Evolutionary conservation across 1,140 invertebrate genomes (phyloP).

Genomic region (Drosophila auraria): DNA sequence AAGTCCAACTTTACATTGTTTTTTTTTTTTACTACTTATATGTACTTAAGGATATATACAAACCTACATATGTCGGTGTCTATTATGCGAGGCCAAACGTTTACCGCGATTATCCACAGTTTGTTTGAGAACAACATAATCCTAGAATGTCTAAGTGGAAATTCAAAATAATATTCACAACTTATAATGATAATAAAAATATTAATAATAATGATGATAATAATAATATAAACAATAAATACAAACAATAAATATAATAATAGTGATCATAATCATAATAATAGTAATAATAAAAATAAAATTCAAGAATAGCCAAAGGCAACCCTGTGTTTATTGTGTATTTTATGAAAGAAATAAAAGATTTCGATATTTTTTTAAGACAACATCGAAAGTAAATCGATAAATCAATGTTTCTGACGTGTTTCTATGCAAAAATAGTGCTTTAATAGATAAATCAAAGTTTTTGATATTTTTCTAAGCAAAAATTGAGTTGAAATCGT

Average conservation of each 20-base stretch:
- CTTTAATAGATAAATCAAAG: no score
- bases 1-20: conserved; percentile 41
- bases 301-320: conserved; percentile 56
- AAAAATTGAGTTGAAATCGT: no score
- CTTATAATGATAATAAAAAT: neutral
- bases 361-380: no score
- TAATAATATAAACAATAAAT: no score
- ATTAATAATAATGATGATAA: no score
- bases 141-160: conserved; percentile 26
- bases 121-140: conserved; percentile 39
- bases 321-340: neutral
- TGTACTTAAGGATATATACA: conserved; percentile 3
- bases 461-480: no score
- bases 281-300: conserved; percentile 16
- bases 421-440: no score
- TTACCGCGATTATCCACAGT: conserved; percentile 33
- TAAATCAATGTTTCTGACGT: no score
- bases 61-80: conserved; percentile 10
- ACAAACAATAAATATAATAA: neutral
- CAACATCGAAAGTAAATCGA: no score
- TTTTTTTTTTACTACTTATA: conserved; percentile 10
- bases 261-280: no score
- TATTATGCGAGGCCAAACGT: conserved; percentile 25
- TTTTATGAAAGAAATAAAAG: no score
- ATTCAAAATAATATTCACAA: neutral